A percentile compares a stretch with the other conserved stretches of the same genome.
Evolutionary conservation across 2,113 vertebrate species (phyloP).

Genomic region (Pitta sordida): DNA sequence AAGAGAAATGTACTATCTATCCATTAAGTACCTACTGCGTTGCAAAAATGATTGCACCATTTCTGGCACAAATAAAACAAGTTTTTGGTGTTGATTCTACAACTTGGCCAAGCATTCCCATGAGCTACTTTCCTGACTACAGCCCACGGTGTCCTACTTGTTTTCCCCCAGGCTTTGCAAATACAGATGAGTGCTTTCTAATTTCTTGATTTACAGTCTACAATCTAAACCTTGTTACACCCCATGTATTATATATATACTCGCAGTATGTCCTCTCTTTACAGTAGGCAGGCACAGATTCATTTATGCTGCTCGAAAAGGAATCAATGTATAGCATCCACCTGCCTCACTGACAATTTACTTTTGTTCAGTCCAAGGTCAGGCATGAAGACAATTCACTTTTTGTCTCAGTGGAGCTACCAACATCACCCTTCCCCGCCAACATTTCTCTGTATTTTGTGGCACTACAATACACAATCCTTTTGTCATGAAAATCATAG

Average conservation of each 20-base stretch:
- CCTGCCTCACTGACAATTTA: neutral
- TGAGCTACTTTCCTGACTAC: neutral
- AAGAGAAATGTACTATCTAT: neutral
- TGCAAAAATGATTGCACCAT: neutral
- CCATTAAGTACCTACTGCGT: neutral
- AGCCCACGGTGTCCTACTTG: neutral
- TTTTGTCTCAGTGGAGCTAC: neutral
- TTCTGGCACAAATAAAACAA: neutral
- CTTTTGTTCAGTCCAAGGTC: neutral
- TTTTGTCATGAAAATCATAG: neutral
- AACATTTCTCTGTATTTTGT: neutral
- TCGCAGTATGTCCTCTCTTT: rapidly evolving
- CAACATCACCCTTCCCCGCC: neutral
- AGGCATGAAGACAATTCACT: neutral
- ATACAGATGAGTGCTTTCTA: neutral
- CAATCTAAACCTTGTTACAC: neutral
- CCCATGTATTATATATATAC: too few relatives aligned
- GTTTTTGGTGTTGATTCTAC: neutral
- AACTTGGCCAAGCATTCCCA: neutral
- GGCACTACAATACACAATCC: neutral
- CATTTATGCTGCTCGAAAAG: neutral
- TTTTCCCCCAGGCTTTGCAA: neutral
- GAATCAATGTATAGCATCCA: neutral
- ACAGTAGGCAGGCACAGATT: neutral
- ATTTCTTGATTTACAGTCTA: neutral